phyloP scores from a whole-genome alignment of 2,888 invertebrate species.

The Drosophila imparisetae region DNA sequence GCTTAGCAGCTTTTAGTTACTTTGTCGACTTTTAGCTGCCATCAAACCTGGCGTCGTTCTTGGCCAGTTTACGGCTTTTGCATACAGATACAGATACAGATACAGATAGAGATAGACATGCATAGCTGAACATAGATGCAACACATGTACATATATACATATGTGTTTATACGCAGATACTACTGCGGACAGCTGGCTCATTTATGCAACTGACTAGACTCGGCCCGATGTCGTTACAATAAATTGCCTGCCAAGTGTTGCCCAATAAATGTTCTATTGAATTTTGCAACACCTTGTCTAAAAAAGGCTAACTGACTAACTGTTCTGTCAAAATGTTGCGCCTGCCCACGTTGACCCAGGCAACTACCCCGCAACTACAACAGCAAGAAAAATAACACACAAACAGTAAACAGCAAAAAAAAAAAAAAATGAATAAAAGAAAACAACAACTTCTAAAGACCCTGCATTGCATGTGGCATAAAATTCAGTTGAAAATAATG shows the following conservation, averaged over 20 bases:
- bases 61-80: constrained; percentile 58
- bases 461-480: constrained; percentile 78
- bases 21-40: constrained; percentile 78
- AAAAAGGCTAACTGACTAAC: constrained; percentile 72
- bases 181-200: constrained; percentile 42
- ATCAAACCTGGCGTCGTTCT: constrained; percentile 59
- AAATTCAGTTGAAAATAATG: constrained; percentile 79
- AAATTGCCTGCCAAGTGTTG: constrained; percentile 74
- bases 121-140: constrained; percentile 18
- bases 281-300: constrained; percentile 75
- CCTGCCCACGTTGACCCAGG: constrained; percentile 62
- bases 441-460: constrained; percentile 14
- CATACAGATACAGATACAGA: constrained; percentile 43
- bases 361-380: constrained; percentile 3
- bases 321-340: constrained; percentile 76
- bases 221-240: constrained; percentile 44
- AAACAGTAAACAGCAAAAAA: constrained; percentile 11
- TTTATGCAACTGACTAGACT: constrained; percentile 69
- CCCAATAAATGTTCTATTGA: constrained; percentile 76
- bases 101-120: constrained; percentile 17
- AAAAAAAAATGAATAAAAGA: neutral
- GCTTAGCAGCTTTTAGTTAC: constrained; percentile 80
- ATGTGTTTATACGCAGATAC: constrained; percentile 3
- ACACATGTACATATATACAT: constrained; percentile 17
- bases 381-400: neutral